Conservation (phyloP, 2,797 vertebrate genomes). For the Zalophus californianus region DNA sequence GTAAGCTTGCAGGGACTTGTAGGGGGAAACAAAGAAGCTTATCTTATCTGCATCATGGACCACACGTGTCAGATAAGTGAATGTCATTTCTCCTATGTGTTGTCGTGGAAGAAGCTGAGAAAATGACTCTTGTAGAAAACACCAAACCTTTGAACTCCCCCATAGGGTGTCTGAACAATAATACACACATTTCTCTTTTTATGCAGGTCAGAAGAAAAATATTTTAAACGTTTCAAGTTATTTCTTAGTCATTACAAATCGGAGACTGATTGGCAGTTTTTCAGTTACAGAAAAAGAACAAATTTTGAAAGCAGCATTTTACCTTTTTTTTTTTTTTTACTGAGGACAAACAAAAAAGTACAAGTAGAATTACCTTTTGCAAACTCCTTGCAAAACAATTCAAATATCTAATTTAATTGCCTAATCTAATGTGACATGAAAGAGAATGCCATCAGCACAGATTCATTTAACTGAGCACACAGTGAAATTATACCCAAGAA, state of each 20-base stretch:
- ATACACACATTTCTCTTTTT: not conserved
- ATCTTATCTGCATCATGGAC: not conserved
- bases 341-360: not conserved
- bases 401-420: constrained; percentile 34
- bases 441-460: constrained; percentile 10
- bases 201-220: constrained; percentile 3
- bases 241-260: not conserved
- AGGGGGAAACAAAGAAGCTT: not conserved
- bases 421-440: constrained; percentile 48
- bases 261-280: not conserved
- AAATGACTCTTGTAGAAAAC: not conserved
- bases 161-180: not conserved
- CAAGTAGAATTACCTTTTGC: constrained; percentile 12
- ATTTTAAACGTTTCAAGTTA: not conserved
- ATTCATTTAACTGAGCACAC: constrained; percentile 23
- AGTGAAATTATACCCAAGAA: not conserved
- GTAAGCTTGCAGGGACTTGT: not conserved
- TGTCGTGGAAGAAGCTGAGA: not conserved
- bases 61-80: not conserved
- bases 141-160: not conserved
- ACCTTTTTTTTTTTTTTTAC: not conserved
- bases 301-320: not conserved
- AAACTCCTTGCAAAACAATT: constrained; percentile 48
- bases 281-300: not conserved
- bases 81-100: not conserved